Conservation (phyloP, 2,888 invertebrate species). For the Xylota segnis region DNA sequence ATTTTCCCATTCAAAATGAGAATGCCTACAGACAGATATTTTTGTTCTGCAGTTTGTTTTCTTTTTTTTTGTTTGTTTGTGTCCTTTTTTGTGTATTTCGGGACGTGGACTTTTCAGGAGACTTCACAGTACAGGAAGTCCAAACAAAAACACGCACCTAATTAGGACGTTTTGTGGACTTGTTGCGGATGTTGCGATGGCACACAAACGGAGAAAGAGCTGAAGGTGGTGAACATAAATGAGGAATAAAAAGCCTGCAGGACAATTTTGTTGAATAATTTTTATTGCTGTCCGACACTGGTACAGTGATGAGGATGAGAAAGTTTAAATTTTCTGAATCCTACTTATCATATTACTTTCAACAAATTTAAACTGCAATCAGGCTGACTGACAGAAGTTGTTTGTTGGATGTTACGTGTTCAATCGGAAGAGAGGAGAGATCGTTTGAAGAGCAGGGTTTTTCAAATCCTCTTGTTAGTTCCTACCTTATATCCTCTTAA, state of each 20-base stretch:
- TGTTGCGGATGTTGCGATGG: constrained; percentile 73
- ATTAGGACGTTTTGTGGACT: constrained; percentile 75
- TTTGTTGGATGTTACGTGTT: too few relatives aligned
- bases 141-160: constrained; percentile 76
- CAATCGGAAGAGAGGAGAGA: too few relatives aligned
- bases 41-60: constrained; percentile 47
- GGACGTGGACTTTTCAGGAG: constrained; percentile 45
- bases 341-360: too few relatives aligned
- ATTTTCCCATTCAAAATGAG: constrained; percentile 23
- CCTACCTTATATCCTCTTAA: too few relatives aligned
- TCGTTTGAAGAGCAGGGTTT: too few relatives aligned
- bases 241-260: neutral
- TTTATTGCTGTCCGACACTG: constrained; percentile 1
- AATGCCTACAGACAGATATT: constrained; percentile 30
- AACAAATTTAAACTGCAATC: too few relatives aligned
- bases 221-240: neutral
- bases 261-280: neutral
- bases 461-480: too few relatives aligned
- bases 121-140: constrained; percentile 63
- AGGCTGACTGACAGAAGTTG: too few relatives aligned
- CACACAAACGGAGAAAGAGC: constrained; percentile 29
- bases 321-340: neutral
- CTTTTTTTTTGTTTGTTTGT: constrained; percentile 9
- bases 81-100: constrained; percentile 33
- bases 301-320: neutral